Conservation (phyloP, 2,888 invertebrate species). For the Drosophila macrospina region DNA sequence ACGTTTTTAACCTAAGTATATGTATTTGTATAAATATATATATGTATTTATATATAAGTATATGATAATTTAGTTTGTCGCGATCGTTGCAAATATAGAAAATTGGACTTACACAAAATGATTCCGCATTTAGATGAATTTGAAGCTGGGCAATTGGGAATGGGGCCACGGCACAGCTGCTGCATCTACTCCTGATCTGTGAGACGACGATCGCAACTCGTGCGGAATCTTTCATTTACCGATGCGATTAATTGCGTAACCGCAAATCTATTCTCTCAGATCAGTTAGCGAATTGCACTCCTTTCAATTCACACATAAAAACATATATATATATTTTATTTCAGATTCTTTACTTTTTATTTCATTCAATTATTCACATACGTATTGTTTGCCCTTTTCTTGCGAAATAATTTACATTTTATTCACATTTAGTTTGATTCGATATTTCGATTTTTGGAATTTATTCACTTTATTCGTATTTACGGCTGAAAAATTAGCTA, state of each 20-base stretch:
- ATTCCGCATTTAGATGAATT: slow-evolving; percentile 76
- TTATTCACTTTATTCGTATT: slow-evolving; percentile 66
- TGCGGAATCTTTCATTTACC: slow-evolving; percentile 64
- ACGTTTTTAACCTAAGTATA: slow-evolving; percentile 63
- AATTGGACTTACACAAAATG: slow-evolving; percentile 68
- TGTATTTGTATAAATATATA: not conserved
- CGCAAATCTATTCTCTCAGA: slow-evolving; percentile 22
- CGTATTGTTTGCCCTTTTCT: slow-evolving; percentile 17
- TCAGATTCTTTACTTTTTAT: not conserved
- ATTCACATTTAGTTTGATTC: slow-evolving; percentile 31
- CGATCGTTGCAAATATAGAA: slow-evolving; percentile 41
- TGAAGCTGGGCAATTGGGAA: slow-evolving; percentile 71
- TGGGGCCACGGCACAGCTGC: slow-evolving; percentile 61
- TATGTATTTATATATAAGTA: slow-evolving; percentile 1
- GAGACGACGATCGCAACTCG: slow-evolving; percentile 31
- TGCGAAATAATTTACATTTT: slow-evolving; percentile 5
- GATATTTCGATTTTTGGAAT: slow-evolving; percentile 60
- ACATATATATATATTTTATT: slow-evolving; percentile 7
- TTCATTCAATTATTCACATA: slow-evolving; percentile 60
- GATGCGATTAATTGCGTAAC: slow-evolving; percentile 70
- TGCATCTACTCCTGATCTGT: slow-evolving; percentile 54
- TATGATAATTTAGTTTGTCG: slow-evolving; percentile 19
- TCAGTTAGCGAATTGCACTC: slow-evolving; percentile 14
- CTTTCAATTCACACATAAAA: slow-evolving; percentile 21
- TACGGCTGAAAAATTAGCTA: slow-evolving; percentile 78